Percentiles rank a stretch among this genome's conserved stretches.
Evolutionary conservation across 1,140 invertebrate genomes (phyloP).

Genomic region (Cotesia chilonis): DNA sequence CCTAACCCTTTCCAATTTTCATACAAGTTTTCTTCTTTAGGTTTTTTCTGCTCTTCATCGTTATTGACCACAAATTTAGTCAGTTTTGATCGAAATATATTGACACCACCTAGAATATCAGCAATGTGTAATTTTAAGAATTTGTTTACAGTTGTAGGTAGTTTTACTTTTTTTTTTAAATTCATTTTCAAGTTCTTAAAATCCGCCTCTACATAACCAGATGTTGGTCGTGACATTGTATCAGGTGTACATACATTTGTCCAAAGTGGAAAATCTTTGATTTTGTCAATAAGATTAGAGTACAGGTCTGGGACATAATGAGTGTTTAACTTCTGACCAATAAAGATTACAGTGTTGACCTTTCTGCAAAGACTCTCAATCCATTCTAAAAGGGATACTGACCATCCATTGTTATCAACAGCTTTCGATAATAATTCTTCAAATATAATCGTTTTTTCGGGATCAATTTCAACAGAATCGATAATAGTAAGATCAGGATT

Average conservation of each 20-base stretch:
- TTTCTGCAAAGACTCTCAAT: neutral
- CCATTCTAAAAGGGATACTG: neutral
- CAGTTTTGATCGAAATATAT: neutral
- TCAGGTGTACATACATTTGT: constrained; percentile 4
- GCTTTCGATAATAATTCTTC: too few relatives aligned
- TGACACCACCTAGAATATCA: neutral
- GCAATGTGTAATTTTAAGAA: constrained; percentile 4
- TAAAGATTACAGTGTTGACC: neutral
- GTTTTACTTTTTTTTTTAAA: neutral
- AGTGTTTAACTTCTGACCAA: neutral
- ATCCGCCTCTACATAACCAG: neutral
- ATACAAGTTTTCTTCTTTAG: neutral
- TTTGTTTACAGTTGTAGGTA: neutral
- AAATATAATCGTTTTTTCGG: too few relatives aligned
- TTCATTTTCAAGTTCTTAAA: constrained; percentile 1
- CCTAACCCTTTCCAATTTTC: neutral
- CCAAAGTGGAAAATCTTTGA: constrained; percentile 2
- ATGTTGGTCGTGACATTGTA: neutral
- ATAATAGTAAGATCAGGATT: too few relatives aligned
- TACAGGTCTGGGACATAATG: neutral
- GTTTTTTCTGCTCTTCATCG: neutral
- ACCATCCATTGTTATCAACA: too few relatives aligned
- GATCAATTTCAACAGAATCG: too few relatives aligned
- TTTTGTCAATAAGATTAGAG: neutral
- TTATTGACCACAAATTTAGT: neutral